These are phyloP conservation scores for Xylota sylvarum DNA, from an alignment of 2,888 invertebrate genomes.

Conservation along the genomic window DNA sequence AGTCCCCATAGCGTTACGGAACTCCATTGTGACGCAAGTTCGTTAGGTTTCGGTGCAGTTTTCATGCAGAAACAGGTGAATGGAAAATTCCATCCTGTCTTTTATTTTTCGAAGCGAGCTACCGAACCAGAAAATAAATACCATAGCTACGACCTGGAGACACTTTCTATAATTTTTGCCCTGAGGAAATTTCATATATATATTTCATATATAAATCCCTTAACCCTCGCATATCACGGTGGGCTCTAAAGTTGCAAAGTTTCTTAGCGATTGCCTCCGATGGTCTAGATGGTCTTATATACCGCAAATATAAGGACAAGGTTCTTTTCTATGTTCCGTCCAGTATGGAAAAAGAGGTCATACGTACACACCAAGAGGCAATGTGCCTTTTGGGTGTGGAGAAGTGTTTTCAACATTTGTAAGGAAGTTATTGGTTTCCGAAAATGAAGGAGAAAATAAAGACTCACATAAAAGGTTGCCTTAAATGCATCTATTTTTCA, in stretches of 20 bases:
- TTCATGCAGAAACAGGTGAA: no score
- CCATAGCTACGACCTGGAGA: no score
- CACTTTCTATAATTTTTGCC: not conserved
- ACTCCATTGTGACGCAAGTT: conserved; percentile 73
- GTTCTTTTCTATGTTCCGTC: conserved; percentile 1
- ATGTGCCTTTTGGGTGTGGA: not conserved
- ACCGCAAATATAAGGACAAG: not conserved
- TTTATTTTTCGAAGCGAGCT: conserved; percentile 54
- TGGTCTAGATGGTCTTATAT: not conserved
- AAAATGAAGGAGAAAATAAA: conserved; percentile 24
- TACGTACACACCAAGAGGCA: conserved; percentile 5
- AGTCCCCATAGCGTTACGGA: conserved; percentile 18
- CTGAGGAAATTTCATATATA: not conserved
- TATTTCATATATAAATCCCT: conserved; percentile 12
- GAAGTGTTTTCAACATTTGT: not conserved
- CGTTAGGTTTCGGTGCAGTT: conserved; percentile 75
- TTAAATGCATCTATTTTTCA: not conserved
- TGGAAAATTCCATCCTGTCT: conserved; percentile 67
- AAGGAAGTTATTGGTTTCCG: conserved; percentile 14
- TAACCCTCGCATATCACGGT: conserved; percentile 14
- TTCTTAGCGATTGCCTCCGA: not conserved
- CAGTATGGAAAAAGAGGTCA: not conserved
- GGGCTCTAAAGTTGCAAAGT: conserved; percentile 52
- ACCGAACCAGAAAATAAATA: conserved; percentile 31
- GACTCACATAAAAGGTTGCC: not conserved